Evolutionary conservation across 2,888 invertebrate species (phyloP).

Genomic region (Bellardia bayeri): DNA sequence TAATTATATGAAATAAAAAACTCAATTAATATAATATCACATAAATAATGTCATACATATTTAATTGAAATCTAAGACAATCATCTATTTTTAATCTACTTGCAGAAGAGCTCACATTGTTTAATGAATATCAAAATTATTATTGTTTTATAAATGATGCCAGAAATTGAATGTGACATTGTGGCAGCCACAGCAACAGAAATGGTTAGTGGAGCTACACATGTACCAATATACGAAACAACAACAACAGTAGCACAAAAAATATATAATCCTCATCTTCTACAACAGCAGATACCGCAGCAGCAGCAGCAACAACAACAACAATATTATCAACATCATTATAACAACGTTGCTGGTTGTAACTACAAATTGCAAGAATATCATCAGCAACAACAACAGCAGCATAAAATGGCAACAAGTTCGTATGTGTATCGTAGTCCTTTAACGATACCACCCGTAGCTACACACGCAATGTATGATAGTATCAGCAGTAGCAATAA

Average conservation of each 20-base stretch:
- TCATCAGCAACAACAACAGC: slow-evolving; percentile 71
- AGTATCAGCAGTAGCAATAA: slow-evolving; percentile 55
- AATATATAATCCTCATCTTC: slow-evolving; percentile 69
- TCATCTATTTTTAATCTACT: not conserved
- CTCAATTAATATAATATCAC: not conserved
- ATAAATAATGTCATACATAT: not conserved
- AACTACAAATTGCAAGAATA: slow-evolving; percentile 64
- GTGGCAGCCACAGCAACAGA: slow-evolving; percentile 81
- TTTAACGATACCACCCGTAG: slow-evolving; percentile 80
- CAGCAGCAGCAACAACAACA: slow-evolving; percentile 74
- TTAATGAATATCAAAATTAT: slow-evolving; percentile 17
- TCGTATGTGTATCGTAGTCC: slow-evolving; percentile 83
- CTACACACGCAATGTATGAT: slow-evolving; percentile 67
- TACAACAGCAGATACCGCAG: slow-evolving; percentile 67
- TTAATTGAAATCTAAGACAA: not conserved
- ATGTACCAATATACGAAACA: slow-evolving; percentile 79
- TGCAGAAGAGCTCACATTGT: slow-evolving; percentile 6
- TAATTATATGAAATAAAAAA: not conserved
- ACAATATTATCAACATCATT: slow-evolving; percentile 71
- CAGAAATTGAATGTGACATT: slow-evolving; percentile 83
- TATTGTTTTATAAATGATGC: slow-evolving; percentile 81
- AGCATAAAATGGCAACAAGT: slow-evolving; percentile 79
- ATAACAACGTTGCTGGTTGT: slow-evolving; percentile 46
- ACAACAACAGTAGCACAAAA: slow-evolving; percentile 75
- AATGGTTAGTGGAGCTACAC: slow-evolving; percentile 81